phyloP scores from a whole-genome alignment of 1,140 invertebrate species.

The Drosophila rufa region DNA sequence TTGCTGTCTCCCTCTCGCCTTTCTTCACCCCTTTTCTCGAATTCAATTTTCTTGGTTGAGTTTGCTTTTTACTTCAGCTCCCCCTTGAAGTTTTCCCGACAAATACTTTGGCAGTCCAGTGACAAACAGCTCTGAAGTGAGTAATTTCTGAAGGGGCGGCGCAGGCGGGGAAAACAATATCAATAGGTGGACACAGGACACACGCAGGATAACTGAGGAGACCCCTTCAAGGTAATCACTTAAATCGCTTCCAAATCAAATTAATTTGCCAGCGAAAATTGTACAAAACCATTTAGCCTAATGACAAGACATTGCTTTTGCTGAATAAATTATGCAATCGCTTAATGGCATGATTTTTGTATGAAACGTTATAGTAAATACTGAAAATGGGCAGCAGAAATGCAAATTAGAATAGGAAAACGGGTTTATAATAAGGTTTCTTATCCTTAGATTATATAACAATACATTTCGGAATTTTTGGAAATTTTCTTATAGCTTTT shows the following conservation, averaged over 20 bases:
- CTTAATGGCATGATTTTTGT: conserved; percentile 1
- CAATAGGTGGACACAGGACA: conserved; percentile 2
- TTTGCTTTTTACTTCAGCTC: conserved; percentile 56
- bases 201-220: neutral
- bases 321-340: conserved; percentile 13
- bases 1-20: conserved; percentile 30
- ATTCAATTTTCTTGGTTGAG: conserved; percentile 78
- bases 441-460: too few species aligned
- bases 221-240: conserved; percentile 10
- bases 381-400: too few species aligned
- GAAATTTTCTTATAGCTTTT: too few species aligned
- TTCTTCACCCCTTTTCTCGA: conserved; percentile 41
- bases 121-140: conserved; percentile 52
- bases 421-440: too few species aligned
- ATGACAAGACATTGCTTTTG: conserved; percentile 3
- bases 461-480: too few species aligned
- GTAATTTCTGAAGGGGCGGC: conserved; percentile 8
- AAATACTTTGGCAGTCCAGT: conserved; percentile 50
- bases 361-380: neutral
- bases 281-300: conserved; percentile 11
- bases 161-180: conserved; percentile 4
- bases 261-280: conserved; percentile 17
- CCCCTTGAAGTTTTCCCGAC: conserved; percentile 12
- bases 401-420: too few species aligned
- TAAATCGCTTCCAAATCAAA: conserved; percentile 18